Base-by-base conservation (phyloP, 2,888 invertebrate genomes). In the Syrphus vitripennis region DNA sequence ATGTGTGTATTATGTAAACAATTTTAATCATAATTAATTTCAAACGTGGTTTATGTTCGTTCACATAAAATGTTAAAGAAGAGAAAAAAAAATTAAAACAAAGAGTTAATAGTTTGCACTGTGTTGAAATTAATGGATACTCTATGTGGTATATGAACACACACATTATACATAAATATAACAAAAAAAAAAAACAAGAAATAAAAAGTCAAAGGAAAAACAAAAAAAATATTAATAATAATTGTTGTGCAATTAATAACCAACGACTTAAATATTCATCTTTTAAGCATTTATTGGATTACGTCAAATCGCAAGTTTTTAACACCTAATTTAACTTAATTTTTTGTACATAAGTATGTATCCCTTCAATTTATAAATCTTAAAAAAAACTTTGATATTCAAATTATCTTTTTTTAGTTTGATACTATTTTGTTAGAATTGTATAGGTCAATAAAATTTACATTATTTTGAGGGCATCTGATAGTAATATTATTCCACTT, bases 291-390 rank as follows among this genome's bases (percentile, higher is more conserved):
- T 70, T 19, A 65, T 80, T 83, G 83, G 83, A 83, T 79, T 76
- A 76, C 80, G 59, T 75, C 6, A 67, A 84, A 80, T 80, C 80
- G 84, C 84, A 84, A 76, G 80, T 80, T 74, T 69, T 55, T 55
- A 29, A 12, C 6, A 31, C 29, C 12, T 16, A 16, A 2, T 7
- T 19, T 31, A 31, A 16, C 2, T 31, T 57, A 31, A 6, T 31
- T 31, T 55, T 29, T 55, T 31, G n/a, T n/a, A n/a, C n/a, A n/a
- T n/a, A n/a, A n/a, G n/a, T n/a, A 12, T 31, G 31, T n/a, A 19
- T 45, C 4, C 10, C 7, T 10, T 42, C 9, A 9, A 19, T 19
- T 40, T n/a, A n/a, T 40, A 4, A n/a, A n/a, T n/a, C n/a, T n/a
- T 40, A n/a, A 40, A 6, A 5, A 5, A 40, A 37, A 29, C 3